These are phyloP conservation scores for Arrhopalites spinosus DNA, from an alignment of 2,888 invertebrate genomes.

Conservation along the genomic window DNA sequence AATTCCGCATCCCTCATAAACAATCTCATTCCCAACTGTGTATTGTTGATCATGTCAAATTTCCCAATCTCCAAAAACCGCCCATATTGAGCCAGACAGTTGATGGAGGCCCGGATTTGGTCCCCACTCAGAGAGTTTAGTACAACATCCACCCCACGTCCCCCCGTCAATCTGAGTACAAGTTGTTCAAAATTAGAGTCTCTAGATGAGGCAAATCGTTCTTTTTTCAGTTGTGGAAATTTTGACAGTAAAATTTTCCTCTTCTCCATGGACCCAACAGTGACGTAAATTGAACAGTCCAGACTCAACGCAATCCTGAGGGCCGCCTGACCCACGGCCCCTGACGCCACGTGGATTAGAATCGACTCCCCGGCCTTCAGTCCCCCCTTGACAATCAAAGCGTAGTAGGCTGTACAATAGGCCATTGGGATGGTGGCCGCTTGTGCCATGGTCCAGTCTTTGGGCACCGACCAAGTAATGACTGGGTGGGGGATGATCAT, in stretches of 20 bases:
- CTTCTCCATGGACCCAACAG: constrained; percentile 76
- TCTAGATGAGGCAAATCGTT: constrained; percentile 75
- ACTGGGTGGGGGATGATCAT: constrained; percentile 62
- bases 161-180: constrained; percentile 79
- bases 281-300: constrained; percentile 71
- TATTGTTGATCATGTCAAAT: constrained; percentile 91
- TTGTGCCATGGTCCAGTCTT: constrained; percentile 67
- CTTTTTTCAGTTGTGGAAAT: constrained; percentile 68
- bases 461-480: constrained; percentile 65
- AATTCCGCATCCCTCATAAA: constrained; percentile 95
- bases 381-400: constrained; percentile 65
- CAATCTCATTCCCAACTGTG: constrained; percentile 87
- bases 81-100: constrained; percentile 69
- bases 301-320: constrained; percentile 70
- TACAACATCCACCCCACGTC: constrained; percentile 90
- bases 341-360: constrained; percentile 68
- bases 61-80: constrained; percentile 98
- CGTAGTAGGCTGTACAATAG: constrained; percentile 69
- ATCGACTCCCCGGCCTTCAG: constrained; percentile 61
- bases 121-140: constrained; percentile 94
- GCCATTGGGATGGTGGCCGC: constrained; percentile 71
- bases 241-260: constrained; percentile 81
- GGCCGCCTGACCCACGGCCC: constrained; percentile 79
- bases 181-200: constrained; percentile 79
- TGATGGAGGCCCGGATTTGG: constrained; percentile 87